Evolutionary conservation across 1,140 invertebrate species (phyloP).

Genomic region (Triops cancriformis): DNA sequence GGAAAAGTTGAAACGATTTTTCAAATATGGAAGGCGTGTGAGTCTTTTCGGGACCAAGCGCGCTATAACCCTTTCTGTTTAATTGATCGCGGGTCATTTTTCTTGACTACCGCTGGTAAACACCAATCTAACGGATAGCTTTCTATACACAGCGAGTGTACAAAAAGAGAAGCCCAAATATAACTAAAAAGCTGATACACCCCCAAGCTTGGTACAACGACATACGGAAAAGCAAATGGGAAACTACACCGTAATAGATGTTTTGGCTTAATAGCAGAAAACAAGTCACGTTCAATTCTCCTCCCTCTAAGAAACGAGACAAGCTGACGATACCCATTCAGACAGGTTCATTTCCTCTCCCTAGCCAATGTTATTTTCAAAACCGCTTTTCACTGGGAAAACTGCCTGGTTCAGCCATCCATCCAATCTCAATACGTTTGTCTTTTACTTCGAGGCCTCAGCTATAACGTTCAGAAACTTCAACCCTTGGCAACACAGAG

Average conservation of each 20-base stretch:
- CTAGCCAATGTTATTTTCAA: background rate
- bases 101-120: background rate
- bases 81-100: conserved; percentile 1
- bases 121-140: background rate
- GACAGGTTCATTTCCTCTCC: background rate
- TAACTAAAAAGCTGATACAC: background rate
- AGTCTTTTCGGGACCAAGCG: background rate
- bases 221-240: background rate
- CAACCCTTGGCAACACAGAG: background rate
- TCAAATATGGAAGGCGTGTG: background rate
- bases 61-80: conserved; percentile 1
- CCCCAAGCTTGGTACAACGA: background rate
- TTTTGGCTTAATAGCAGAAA: background rate
- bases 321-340: background rate
- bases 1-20: background rate
- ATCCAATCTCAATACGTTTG: background rate
- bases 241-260: background rate
- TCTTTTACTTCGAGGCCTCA: background rate
- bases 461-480: background rate
- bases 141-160: background rate
- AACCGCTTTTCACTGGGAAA: background rate
- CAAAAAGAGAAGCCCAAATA: background rate
- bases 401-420: background rate
- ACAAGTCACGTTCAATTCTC: background rate
- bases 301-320: background rate